Percentiles rank a stretch among this genome's conserved stretches.
phyloP scores from a whole-genome alignment of 2,888 invertebrate genomes.

The Steinernema hermaphroditum region DNA sequence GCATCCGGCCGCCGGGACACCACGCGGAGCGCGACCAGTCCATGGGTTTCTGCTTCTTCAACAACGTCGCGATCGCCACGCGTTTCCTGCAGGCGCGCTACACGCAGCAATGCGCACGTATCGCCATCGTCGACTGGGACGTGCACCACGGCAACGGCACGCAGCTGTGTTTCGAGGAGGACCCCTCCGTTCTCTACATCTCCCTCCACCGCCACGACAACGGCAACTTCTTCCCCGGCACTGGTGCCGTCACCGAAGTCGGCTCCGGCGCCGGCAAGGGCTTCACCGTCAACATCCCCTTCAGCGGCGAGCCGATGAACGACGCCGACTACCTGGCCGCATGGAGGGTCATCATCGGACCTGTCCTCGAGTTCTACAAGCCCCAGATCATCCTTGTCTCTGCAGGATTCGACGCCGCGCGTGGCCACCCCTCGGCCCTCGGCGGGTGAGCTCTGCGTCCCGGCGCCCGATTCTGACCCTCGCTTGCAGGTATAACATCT shows the following conservation, averaged over 20 bases:
- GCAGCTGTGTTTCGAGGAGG: constrained; percentile 97
- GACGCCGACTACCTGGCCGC: constrained; percentile 76
- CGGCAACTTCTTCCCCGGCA: constrained; percentile 80
- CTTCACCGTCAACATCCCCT: constrained; percentile 89
- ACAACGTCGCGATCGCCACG: constrained; percentile 90
- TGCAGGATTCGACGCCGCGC: constrained; percentile 95
- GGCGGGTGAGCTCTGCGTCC: constrained; percentile 74
- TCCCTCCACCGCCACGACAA: constrained; percentile 98
- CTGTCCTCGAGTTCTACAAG: constrained; percentile 77
- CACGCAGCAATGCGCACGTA: constrained; percentile 72
- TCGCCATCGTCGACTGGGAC: constrained; percentile 94
- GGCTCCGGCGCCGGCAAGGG: constrained; percentile 71
- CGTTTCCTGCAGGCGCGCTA: constrained; percentile 77
- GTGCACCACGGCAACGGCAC: constrained; percentile 74
- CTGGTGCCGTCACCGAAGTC: constrained; percentile 86
- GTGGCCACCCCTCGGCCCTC: constrained; percentile 89
- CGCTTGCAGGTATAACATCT: constrained; percentile 78
- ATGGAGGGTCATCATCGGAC: constrained; percentile 84
- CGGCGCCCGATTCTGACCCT: background rate
- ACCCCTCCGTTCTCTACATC: constrained; percentile 79
- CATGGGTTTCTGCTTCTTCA: constrained; percentile 95
- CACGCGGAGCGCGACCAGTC: constrained; percentile 85
- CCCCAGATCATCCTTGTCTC: constrained; percentile 79
- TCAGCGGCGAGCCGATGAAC: constrained; percentile 20
- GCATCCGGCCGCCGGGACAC: constrained; percentile 91